phyloP scores from a whole-genome alignment of 2,888 invertebrate species.

The Mimumesa dahlbomi region DNA sequence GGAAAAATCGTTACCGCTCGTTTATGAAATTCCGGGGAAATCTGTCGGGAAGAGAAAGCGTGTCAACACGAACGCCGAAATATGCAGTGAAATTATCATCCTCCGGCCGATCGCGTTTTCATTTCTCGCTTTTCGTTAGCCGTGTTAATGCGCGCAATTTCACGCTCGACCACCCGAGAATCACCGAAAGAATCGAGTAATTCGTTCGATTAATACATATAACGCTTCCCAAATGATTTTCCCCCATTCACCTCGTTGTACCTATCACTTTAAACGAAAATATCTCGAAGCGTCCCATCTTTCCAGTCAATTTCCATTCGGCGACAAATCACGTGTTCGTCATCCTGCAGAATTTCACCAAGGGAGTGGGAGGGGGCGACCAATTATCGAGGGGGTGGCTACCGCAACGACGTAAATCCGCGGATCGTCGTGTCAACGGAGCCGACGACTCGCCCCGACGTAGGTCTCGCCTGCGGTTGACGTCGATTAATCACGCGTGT shows the following conservation, averaged over 20 bases:
- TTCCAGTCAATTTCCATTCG: no score
- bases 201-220: conserved; percentile 14
- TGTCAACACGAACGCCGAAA: no score
- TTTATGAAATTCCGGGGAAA: neutral
- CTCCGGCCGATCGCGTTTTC: conserved; percentile 19
- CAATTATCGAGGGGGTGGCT: no score
- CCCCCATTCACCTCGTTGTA: no score
- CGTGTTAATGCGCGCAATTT: conserved; percentile 27
- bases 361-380: no score
- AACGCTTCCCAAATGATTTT: neutral
- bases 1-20: conserved; percentile 2
- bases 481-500: conserved; percentile 78
- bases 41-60: neutral
- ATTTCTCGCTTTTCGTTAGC: conserved; percentile 18
- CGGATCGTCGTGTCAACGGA: conserved; percentile 67
- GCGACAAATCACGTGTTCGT: no score
- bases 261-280: no score
- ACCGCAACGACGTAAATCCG: conserved; percentile 36
- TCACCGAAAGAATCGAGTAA: conserved; percentile 29
- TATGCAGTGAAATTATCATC: conserved; percentile 13
- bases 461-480: conserved; percentile 74
- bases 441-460: conserved; percentile 51
- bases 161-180: conserved; percentile 27
- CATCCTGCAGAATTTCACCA: no score
- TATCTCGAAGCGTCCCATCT: no score